Conservation (phyloP, 2,888 invertebrate genomes). For the Galerucella pusilla region DNA sequence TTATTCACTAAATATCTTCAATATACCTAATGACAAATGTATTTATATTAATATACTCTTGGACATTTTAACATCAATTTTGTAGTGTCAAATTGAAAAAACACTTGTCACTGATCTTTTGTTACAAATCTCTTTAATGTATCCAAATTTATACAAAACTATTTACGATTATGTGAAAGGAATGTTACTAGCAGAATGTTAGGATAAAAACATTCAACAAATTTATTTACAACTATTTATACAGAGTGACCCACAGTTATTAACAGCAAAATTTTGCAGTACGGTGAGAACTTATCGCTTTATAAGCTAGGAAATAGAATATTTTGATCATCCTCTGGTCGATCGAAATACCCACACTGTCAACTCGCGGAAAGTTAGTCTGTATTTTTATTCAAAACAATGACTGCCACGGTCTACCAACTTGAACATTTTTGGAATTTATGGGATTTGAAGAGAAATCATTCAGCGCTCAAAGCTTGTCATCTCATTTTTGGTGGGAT, state of each 20-base stretch:
- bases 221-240: conserved; percentile 4
- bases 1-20: conserved; percentile 41
- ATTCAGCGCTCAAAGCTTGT: no score
- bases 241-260: not conserved
- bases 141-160: conserved; percentile 27
- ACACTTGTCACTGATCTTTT: conserved; percentile 21
- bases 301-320: no score
- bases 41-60: conserved; percentile 41
- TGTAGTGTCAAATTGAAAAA: conserved; percentile 31
- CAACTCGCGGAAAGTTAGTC: no score
- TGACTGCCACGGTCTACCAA: no score
- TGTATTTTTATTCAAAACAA: no score
- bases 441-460: no score
- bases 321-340: no score
- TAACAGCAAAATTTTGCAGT: no score
- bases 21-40: conserved; percentile 41
- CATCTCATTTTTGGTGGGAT: no score
- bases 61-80: conserved; percentile 41
- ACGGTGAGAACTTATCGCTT: no score
- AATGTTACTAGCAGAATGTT: not conserved
- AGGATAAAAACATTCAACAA: not conserved
- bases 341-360: no score
- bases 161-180: conserved; percentile 16
- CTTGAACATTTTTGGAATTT: no score
- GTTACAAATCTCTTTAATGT: conserved; percentile 21